phyloP scores from a whole-genome alignment of 1,140 invertebrate species.

The Caenorhabditis remanei region DNA sequence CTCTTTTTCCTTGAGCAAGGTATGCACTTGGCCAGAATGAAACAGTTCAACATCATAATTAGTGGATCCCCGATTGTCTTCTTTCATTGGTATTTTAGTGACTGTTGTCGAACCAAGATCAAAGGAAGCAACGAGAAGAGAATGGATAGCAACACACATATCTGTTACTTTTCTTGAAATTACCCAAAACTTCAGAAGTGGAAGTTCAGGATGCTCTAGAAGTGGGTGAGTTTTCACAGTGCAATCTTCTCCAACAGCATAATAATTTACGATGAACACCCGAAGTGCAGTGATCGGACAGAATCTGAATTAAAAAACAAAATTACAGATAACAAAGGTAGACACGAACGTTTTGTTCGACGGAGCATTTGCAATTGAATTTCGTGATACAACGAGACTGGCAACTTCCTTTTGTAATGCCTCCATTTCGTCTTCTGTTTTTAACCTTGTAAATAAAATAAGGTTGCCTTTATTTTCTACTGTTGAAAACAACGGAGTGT shows the following conservation, averaged over 20 bases:
- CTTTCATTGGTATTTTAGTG: conserved; percentile 34
- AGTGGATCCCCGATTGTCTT: conserved; percentile 29
- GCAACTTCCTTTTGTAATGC: neutral
- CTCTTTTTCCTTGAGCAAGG: neutral
- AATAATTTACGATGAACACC: conserved; percentile 12
- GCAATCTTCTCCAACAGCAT: conserved; percentile 3
- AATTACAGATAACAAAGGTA: too few species aligned
- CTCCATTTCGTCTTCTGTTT: conserved; percentile 6
- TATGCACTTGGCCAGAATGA: conserved; percentile 26
- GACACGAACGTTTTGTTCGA: conserved; percentile 8
- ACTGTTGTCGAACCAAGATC: conserved; percentile 34
- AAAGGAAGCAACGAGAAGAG: conserved; percentile 29
- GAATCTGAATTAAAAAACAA: neutral
- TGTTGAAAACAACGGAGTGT: neutral
- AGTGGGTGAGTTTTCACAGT: conserved; percentile 15
- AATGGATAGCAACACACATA: conserved; percentile 37
- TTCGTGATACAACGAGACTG: neutral
- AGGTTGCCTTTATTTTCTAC: conserved; percentile 13
- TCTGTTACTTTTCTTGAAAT: conserved; percentile 26
- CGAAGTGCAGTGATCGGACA: conserved; percentile 37
- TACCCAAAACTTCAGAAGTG: conserved; percentile 6
- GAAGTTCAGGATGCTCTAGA: neutral
- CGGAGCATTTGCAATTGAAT: neutral
- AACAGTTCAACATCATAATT: conserved; percentile 39
- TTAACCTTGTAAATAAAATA: neutral